Conservation (phyloP, 2,797 vertebrate genomes). For the Sciurus carolinensis region DNA sequence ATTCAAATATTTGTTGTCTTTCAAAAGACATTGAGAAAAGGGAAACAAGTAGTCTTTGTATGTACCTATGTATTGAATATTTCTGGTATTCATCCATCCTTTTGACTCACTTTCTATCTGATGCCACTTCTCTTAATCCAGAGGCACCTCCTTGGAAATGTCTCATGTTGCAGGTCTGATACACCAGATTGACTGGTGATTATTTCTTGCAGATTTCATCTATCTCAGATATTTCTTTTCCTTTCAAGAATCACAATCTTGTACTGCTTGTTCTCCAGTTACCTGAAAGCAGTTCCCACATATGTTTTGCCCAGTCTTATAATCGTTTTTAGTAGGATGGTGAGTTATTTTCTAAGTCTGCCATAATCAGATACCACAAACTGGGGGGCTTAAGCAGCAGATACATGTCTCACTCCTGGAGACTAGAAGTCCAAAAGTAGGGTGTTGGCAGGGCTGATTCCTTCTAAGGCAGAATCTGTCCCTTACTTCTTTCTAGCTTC, state of each 20-base stretch:
- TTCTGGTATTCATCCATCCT: neutral
- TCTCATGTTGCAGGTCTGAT: neutral
- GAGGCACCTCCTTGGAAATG: neutral
- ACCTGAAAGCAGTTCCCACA: neutral
- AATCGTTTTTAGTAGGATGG: neutral
- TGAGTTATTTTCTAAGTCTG: neutral
- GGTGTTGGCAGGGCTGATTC: neutral
- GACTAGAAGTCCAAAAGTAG: neutral
- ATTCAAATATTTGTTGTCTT: slow-evolving; percentile 18
- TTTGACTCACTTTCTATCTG: neutral
- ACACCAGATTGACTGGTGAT: neutral
- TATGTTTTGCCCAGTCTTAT: neutral
- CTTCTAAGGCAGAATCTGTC: neutral
- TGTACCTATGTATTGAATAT: neutral
- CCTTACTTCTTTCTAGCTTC: neutral
- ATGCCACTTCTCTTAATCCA: neutral
- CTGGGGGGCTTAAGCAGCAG: neutral
- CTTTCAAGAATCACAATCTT: slow-evolving; percentile 2
- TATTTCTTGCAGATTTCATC: neutral
- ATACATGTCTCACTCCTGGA: neutral
- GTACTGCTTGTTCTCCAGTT: neutral
- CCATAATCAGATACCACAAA: neutral
- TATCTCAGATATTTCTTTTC: neutral
- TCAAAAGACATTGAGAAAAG: neutral
- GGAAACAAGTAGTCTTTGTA: neutral